Base-by-base conservation (phyloP, 2,797 vertebrate genomes). In the Cyclura pinguis region DNA sequence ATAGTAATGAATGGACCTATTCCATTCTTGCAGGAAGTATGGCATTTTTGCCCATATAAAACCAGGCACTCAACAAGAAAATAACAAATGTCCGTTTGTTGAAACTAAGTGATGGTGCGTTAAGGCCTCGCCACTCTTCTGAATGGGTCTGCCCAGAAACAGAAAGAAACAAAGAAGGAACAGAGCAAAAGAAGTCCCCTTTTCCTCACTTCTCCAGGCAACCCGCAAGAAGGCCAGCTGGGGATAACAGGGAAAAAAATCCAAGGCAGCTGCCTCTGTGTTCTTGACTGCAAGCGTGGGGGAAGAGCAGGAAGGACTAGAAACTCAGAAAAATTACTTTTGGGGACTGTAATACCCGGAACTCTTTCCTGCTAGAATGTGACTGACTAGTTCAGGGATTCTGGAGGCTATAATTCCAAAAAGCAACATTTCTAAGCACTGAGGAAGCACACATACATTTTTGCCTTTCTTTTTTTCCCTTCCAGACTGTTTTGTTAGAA, bases 401-500 rank as follows among this genome's bases (percentile, higher is more conserved):
- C 73, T 6, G 24, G 42, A 50, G 29, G 47, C 2, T 27, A 24
- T 16, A 50, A 3, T 78, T 47, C 22, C 4, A 24, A 78, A 47
- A 50, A 77, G 20, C 9, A 24, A 42, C 6, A 24, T 77, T 69
- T 77, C 22, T 7, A 22, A 38, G 6, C 38, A 47, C 47, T 50
- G 4, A 7, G 10, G 57, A n/a, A 35, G 14, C 16, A 22, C 20
- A 10, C 32, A 47, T 52, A 1, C 24, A 55, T 55, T 83, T 74
- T 86, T 62, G 47, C 69, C 67, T 57, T 29, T 29, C 9, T 76
- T 14, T 27, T 42, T 84, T 76, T 47, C 62, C 42, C 42, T 80
- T 69, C 73, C 50, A 84, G n/a, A 72, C 29, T 69, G 42, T 76
- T 69, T 69, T 69, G 50, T 72, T 85, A 80, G 76, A 50, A 80